Evolutionary conservation across 1,140 invertebrate species (phyloP).

Genomic region (Drosophila leontia): DNA sequence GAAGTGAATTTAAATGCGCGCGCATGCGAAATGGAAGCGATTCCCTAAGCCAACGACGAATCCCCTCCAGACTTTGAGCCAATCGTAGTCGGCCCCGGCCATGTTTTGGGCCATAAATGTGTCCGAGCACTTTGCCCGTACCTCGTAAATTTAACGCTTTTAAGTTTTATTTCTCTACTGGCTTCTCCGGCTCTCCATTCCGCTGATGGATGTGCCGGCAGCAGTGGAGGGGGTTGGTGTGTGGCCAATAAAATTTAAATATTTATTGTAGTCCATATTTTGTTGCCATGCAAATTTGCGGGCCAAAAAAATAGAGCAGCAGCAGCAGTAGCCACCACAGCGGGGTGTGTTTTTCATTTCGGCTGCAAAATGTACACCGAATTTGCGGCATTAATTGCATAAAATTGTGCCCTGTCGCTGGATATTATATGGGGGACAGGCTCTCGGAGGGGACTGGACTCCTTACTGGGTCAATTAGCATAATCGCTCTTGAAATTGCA

Average conservation of each 20-base stretch:
- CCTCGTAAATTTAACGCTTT: slow-evolving; percentile 80
- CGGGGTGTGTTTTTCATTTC: slow-evolving; percentile 38
- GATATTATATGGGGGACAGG: slow-evolving; percentile 3
- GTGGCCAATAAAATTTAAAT: slow-evolving; percentile 70
- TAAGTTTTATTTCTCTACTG: slow-evolving; percentile 60
- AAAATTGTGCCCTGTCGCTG: slow-evolving; percentile 50
- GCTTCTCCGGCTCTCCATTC: slow-evolving; percentile 12
- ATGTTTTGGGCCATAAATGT: slow-evolving; percentile 70
- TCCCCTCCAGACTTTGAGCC: slow-evolving; percentile 17
- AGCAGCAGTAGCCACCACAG: not conserved
- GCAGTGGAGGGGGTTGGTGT: not conserved
- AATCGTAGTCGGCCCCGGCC: slow-evolving; percentile 48
- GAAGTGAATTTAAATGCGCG: slow-evolving; percentile 82
- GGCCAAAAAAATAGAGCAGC: slow-evolving; percentile 17
- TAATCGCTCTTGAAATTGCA: slow-evolving; percentile 79
- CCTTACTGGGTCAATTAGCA: slow-evolving; percentile 73
- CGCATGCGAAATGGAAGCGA: slow-evolving; percentile 74
- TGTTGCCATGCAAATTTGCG: slow-evolving; percentile 62
- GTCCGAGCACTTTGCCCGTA: slow-evolving; percentile 52
- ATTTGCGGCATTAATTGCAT: slow-evolving; percentile 69
- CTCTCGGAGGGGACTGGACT: slow-evolving; percentile 7
- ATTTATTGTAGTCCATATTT: slow-evolving; percentile 75
- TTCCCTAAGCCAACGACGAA: not conserved
- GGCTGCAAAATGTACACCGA: slow-evolving; percentile 52
- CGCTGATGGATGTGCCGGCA: slow-evolving; percentile 28